Base-by-base conservation (phyloP, 2,888 invertebrate genomes). In the Bugulina stolonifera region DNA sequence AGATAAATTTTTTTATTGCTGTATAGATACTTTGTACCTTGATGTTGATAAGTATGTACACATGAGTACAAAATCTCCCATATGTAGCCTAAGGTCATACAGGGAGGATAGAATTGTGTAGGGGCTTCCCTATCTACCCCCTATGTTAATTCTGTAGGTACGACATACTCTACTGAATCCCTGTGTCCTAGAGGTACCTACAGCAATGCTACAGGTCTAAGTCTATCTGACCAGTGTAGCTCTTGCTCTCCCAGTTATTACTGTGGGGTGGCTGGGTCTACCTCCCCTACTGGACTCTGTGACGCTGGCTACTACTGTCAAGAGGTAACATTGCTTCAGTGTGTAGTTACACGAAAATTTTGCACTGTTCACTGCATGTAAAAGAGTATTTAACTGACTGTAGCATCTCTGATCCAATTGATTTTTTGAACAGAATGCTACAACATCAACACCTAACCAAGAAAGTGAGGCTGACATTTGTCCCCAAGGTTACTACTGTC, bases 401-500 rank as follows among this genome's bases (percentile, higher is more conserved):
- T n/a, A n/a, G n/a, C n/a, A n/a, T n/a, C n/a, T n/a, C n/a, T n/a
- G n/a, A n/a, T n/a, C n/a, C 43, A 5, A 10, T 43, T 43, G 10
- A 43, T 43, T 43, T 43, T 18, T 18, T 43, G 43, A 43, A 43
- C 74, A 73, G n/a, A 78, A 75, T 55, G 82, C 82, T 3, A 75
- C 76, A 72, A 77, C 78, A 1, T 75, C 79, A 23, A 77, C 81
- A 10, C 83, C 83, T 0, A 79, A 77, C 69, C 81, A 82, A 75
- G 77, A 76, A 5, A 73, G 76, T 5, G 76, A 80, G 73, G 83
- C 82, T n/a, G 77, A 81, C 72, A 75, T 78, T 71, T 83, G 83
- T 73, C 81, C 82, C 69, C 81, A 81, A 77, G 81, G 82, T 1
- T 81, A 75, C 29, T 82, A 80, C 75, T 83, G 83, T 75, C 76